A percentile compares a stretch with the other conserved stretches of the same genome.
Evolutionary conservation across 2,113 vertebrate species (phyloP).

Genomic region (Acanthisitta chloris): DNA sequence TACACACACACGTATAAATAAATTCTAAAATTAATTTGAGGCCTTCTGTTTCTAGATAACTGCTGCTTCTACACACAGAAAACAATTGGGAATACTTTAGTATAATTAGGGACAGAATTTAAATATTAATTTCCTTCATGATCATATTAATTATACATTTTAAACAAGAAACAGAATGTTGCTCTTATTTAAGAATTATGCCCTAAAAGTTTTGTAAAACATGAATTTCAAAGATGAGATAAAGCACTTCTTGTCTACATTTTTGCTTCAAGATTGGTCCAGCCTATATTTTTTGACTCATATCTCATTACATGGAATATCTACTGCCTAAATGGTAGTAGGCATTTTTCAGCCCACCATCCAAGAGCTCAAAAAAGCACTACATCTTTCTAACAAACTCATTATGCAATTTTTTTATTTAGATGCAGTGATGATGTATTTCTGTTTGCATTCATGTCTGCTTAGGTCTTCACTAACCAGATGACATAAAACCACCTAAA

Average conservation of each 20-base stretch:
- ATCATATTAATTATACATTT: neutral
- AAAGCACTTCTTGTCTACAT: neutral
- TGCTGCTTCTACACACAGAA: neutral
- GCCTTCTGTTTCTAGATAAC: neutral
- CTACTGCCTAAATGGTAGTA: neutral
- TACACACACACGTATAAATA: rapidly evolving
- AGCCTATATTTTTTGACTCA: neutral
- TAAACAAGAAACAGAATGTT: neutral
- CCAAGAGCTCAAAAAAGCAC: neutral
- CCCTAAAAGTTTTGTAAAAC: neutral
- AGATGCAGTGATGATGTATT: no score
- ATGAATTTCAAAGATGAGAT: neutral
- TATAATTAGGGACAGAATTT: neutral
- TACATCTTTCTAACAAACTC: no score
- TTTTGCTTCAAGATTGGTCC: neutral
- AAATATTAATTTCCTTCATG: neutral
- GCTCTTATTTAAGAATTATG: neutral
- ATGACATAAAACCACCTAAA: no score
- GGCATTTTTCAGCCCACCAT: neutral
- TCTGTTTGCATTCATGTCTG: no score
- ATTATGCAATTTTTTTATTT: no score
- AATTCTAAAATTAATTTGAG: neutral
- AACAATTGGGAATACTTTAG: neutral
- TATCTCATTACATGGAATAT: neutral
- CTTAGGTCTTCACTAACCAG: no score